A percentile compares a stretch with the other conserved stretches of the same genome.
Evolutionary conservation across 2,888 invertebrate genomes (phyloP).

Genomic region (Ormyrus nitidulus): DNA sequence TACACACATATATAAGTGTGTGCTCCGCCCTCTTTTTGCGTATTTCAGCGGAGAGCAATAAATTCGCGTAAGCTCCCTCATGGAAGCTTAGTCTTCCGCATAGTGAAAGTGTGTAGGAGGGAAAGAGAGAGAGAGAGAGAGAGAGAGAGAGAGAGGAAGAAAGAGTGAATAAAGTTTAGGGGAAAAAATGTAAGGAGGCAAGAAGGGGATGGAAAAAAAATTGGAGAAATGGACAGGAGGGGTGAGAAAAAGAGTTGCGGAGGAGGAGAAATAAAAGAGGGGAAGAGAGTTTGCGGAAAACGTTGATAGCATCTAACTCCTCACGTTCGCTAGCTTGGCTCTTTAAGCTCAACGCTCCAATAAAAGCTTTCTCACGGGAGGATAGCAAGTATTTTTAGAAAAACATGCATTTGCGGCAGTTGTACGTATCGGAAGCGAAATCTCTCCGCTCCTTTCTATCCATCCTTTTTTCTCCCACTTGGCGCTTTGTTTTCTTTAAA

Average conservation of each 20-base stretch:
- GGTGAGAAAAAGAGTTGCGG: not conserved
- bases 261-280: not conserved
- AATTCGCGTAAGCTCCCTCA: slow-evolving; percentile 60
- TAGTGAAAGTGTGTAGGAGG: not conserved
- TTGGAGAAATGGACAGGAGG: not conserved
- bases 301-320: slow-evolving; percentile 52
- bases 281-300: slow-evolving; percentile 40
- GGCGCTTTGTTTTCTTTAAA: slow-evolving; percentile 27
- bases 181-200: slow-evolving; percentile 6
- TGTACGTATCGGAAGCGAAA: slow-evolving; percentile 46
- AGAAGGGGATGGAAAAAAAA: not conserved
- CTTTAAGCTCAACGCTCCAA: slow-evolving; percentile 47
- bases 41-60: slow-evolving; percentile 59
- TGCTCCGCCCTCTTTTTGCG: slow-evolving; percentile 53
- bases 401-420: slow-evolving; percentile 50
- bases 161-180: not conserved
- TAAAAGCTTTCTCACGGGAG: slow-evolving; percentile 48
- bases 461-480: not conserved
- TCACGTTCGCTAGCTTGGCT: slow-evolving; percentile 45
- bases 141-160: slow-evolving; percentile 5
- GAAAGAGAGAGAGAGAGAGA: not conserved
- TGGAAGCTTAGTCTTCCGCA: slow-evolving; percentile 58
- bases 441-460: slow-evolving; percentile 21
- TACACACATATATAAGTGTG: slow-evolving; percentile 17
- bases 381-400: slow-evolving; percentile 40